phyloP scores from a whole-genome alignment of 2,797 vertebrate species.

The Diplodus puntazzo region DNA sequence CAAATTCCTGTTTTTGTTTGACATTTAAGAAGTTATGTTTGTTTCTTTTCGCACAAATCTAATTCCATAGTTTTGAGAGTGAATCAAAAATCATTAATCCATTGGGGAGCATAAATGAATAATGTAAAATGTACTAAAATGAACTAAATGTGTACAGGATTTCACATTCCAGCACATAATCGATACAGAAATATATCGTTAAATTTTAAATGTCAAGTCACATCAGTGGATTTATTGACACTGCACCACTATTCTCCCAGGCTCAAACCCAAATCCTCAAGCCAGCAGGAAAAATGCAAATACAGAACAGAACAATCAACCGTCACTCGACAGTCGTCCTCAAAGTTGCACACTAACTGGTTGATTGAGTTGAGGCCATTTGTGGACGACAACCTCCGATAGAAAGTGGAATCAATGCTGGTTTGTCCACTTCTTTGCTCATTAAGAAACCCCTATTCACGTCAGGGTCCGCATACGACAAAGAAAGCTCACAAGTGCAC shows the following conservation, averaged over 20 bases:
- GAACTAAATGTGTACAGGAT: neutral
- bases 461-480: constrained; percentile 75
- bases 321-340: constrained; percentile 30
- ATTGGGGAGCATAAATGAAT: neutral
- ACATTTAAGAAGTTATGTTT: too few relatives aligned
- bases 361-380: constrained; percentile 74
- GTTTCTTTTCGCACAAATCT: too few relatives aligned
- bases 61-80: too few relatives aligned
- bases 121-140: neutral
- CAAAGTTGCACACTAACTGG: constrained; percentile 56
- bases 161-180: neutral
- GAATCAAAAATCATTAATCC: too few relatives aligned
- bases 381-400: constrained; percentile 61
- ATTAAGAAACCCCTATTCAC: constrained; percentile 83
- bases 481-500: constrained; percentile 85
- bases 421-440: constrained; percentile 81
- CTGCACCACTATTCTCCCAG: neutral
- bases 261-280: neutral
- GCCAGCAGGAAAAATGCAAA: constrained; percentile 3
- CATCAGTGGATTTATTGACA: neutral
- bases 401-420: constrained; percentile 79
- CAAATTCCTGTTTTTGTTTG: too few relatives aligned
- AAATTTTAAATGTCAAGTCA: neutral
- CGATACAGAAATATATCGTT: neutral
- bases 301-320: constrained; percentile 22